Conservation (phyloP, 1,140 invertebrate genomes). For the Phymastichus coffea region DNA sequence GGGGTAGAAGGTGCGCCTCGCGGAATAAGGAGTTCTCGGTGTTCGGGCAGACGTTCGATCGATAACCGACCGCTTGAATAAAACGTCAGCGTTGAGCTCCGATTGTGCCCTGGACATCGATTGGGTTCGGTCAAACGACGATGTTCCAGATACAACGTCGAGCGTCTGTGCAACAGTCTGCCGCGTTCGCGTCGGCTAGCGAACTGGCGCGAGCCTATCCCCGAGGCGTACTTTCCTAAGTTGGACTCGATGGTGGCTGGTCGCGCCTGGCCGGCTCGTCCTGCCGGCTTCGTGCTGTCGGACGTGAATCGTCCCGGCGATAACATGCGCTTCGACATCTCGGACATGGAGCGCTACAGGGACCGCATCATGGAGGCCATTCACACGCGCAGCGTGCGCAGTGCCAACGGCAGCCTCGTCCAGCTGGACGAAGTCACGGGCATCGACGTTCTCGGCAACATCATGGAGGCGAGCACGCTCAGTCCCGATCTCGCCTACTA, state of each 20-base stretch:
- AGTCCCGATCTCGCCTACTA: constrained; percentile 70
- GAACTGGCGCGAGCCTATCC: constrained; percentile 64
- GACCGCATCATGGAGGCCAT: constrained; percentile 76
- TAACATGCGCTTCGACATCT: constrained; percentile 66
- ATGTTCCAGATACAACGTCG: constrained; percentile 66
- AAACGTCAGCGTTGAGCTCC: too few species aligned
- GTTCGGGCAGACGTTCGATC: too few species aligned
- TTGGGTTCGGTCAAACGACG: too few species aligned
- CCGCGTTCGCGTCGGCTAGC: constrained; percentile 60
- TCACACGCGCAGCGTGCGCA: constrained; percentile 62
- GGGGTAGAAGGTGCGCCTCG: too few species aligned
- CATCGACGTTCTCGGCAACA: constrained; percentile 78
- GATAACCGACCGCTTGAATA: too few species aligned
- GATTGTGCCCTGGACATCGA: too few species aligned
- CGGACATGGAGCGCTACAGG: constrained; percentile 72
- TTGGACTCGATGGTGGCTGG: constrained; percentile 67
- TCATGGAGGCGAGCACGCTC: constrained; percentile 72
- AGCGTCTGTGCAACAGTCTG: constrained; percentile 53
- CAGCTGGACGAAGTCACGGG: constrained; percentile 66
- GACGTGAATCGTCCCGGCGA: constrained; percentile 70
- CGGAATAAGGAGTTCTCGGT: too few species aligned
- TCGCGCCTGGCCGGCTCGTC: constrained; percentile 64
- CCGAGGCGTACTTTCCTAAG: constrained; percentile 73
- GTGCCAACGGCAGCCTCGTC: constrained; percentile 57
- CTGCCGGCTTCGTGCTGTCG: constrained; percentile 60